Base-by-base conservation (phyloP, 2,888 invertebrate genomes). In the Synanthedon formicaeformis region DNA sequence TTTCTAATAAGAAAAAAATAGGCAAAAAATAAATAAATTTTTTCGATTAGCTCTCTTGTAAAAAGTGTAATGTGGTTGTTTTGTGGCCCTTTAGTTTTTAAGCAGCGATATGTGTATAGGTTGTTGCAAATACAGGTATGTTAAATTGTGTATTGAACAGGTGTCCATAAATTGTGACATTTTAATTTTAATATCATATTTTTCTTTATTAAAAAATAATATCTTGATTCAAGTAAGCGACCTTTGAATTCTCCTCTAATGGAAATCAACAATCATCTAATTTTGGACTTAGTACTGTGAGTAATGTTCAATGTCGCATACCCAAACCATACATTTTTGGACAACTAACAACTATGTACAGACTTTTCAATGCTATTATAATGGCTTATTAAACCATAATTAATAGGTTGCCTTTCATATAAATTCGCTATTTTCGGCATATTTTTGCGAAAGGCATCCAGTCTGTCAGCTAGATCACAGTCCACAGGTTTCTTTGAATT, bases 341-440 rank as follows among this genome's bases (percentile, higher is more conserved):
- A 56, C 52, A 49, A 50, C 51, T 18, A 18, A 18, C 3, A 18
- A 18, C 18, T 18, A 18, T 18, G 18, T 18, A 18, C 18, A 54
- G 53, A 54, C 52, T 34, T n/a, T 23, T 49, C 34, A 11, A 27
- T 11, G 34, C 8, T 23, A 13, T 13, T 23, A 23, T 23, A 23
- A 10, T 18, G 27, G 27, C 50, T 23, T 50, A 27, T 50, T 34
- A 50, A 13, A 27, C 27, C 34, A 10, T 34, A 23, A 13, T 50
- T 34, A 34, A 27, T 50, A 50, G 11, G n/a, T 56, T 55, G 40
- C 41, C 45, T 14, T 18, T 52, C 58, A 64, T 71, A 71, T 67
- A 72, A 63, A 60, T 58, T 58, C 55, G n/a, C 4, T 48, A 48
- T 45, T 53, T 51, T 45, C 1, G 45, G 14, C n/a, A 45, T 6